Evolutionary conservation across 2,888 invertebrate species (phyloP).

Genomic region (Stegophylla sp.): DNA sequence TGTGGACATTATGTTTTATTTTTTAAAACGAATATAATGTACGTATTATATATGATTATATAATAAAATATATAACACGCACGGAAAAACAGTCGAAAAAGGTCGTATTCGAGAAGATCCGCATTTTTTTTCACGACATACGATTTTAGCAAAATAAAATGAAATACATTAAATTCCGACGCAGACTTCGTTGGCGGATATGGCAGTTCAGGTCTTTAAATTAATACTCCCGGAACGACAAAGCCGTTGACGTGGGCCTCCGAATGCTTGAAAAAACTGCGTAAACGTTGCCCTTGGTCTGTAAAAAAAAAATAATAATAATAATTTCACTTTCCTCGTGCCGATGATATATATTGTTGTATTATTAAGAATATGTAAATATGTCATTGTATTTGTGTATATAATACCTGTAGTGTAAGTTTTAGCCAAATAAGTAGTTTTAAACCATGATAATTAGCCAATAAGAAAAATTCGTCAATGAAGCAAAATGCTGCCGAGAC

Average conservation of each 20-base stretch:
- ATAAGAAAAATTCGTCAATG: too few species aligned
- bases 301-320: slow-evolving; percentile 2
- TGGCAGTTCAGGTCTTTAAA: slow-evolving; percentile 39
- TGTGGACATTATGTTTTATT: neutral
- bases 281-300: slow-evolving; percentile 1
- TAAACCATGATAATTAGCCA: too few species aligned
- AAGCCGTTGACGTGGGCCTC: slow-evolving; percentile 46
- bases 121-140: neutral
- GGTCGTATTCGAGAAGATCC: neutral
- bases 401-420: too few species aligned
- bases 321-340: slow-evolving; percentile 8
- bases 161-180: slow-evolving; percentile 40
- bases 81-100: neutral
- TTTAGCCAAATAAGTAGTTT: too few species aligned
- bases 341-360: too few species aligned
- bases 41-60: too few species aligned
- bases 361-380: too few species aligned
- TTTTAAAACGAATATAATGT: too few species aligned
- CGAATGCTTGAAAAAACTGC: slow-evolving; percentile 16
- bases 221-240: slow-evolving; percentile 35
- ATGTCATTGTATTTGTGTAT: too few species aligned
- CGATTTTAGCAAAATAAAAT: slow-evolving; percentile 35
- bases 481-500: too few species aligned
- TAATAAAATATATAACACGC: too few species aligned
- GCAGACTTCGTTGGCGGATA: neutral